Conservation (phyloP, 1,140 invertebrate species). For the Pentalonia nigronervosa region DNA sequence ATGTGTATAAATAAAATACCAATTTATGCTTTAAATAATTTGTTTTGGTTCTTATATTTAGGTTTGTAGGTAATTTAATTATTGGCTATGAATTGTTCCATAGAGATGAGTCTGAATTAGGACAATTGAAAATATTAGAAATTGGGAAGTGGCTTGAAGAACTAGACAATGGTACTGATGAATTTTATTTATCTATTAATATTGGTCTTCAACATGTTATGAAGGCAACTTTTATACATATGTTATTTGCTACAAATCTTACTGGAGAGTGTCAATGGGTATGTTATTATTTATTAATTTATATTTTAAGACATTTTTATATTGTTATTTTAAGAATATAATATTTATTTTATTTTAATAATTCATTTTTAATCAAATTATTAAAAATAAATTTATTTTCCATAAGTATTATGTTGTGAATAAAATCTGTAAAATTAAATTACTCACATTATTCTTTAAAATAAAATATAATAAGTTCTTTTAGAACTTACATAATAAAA, state of each 20-base stretch:
- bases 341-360: too few relatives aligned
- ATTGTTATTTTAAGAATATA: neutral
- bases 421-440: neutral
- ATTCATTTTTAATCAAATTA: neutral
- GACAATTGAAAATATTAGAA: slow-evolving; percentile 38
- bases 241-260: slow-evolving; percentile 44
- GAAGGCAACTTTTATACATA: slow-evolving; percentile 43
- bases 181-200: slow-evolving; percentile 47
- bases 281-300: neutral
- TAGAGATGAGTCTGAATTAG: neutral
- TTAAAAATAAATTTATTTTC: neutral
- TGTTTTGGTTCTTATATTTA: neutral
- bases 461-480: neutral
- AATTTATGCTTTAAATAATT: neutral
- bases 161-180: slow-evolving; percentile 35
- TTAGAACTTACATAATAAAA: too few relatives aligned
- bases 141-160: slow-evolving; percentile 57
- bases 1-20: neutral
- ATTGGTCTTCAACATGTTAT: slow-evolving; percentile 32
- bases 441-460: neutral
- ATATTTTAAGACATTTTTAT: neutral
- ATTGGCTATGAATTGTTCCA: slow-evolving; percentile 47
- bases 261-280: slow-evolving; percentile 39
- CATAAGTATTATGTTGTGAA: too few relatives aligned
- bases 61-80: slow-evolving; percentile 51